phyloP scores from a whole-genome alignment of 2,113 vertebrate species.

The Butorides virescens region DNA sequence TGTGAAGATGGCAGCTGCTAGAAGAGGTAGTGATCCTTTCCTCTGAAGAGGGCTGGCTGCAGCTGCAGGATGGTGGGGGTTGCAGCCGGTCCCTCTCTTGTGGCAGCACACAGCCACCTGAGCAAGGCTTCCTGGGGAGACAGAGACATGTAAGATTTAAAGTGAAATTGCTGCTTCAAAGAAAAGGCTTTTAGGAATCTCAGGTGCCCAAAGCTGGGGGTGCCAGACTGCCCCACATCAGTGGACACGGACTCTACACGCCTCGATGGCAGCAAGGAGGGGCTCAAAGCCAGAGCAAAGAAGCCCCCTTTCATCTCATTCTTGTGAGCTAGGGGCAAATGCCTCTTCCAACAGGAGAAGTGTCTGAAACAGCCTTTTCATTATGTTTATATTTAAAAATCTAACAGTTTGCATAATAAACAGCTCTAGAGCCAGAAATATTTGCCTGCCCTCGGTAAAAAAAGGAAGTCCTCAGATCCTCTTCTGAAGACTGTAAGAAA shows the following conservation, averaged over 20 bases:
- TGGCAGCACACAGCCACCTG: neutral
- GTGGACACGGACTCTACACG: neutral
- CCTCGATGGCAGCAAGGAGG: neutral
- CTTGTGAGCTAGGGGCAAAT: neutral
- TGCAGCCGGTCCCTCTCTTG: neutral
- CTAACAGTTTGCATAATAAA: conserved; percentile 61
- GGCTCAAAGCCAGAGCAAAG: neutral
- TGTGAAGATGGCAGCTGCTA: neutral
- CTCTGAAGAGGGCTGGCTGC: neutral
- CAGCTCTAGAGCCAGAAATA: conserved; percentile 52
- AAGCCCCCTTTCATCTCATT: neutral
- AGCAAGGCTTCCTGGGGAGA: neutral
- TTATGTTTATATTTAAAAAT: conserved; percentile 46
- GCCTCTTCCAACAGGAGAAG: neutral
- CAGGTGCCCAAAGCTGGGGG: neutral
- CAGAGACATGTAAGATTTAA: neutral
- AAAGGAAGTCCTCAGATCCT: conserved; percentile 66
- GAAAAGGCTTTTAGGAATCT: neutral
- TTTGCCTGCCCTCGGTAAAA: conserved; percentile 40
- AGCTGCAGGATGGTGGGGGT: neutral
- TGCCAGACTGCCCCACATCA: neutral
- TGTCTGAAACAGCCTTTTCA: conserved; percentile 5
- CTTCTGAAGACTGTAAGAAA: conserved; percentile 53
- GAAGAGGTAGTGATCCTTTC: neutral
- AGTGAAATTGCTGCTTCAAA: neutral